Conservation (phyloP, 2,888 invertebrate species). For the Cylindroiulus punctatus region DNA sequence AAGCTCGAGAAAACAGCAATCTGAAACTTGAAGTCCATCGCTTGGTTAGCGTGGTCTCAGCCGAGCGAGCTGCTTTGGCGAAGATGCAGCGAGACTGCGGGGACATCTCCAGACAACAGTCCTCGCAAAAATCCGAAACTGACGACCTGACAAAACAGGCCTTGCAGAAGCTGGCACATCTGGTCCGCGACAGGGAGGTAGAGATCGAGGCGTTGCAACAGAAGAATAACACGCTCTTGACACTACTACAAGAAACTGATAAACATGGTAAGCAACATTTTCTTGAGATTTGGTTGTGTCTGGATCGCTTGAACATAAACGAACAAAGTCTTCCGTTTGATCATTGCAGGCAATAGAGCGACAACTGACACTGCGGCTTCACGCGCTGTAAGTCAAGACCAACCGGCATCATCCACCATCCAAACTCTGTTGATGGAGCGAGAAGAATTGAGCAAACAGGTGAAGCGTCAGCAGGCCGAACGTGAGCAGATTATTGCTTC, state of each 20-base stretch:
- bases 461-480: slow-evolving; percentile 72
- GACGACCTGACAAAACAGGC: slow-evolving; percentile 66
- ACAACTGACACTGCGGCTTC: slow-evolving; percentile 30
- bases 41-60: slow-evolving; percentile 65
- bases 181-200: slow-evolving; percentile 67
- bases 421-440: slow-evolving; percentile 62
- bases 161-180: slow-evolving; percentile 65
- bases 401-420: slow-evolving; percentile 57
- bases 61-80: slow-evolving; percentile 64
- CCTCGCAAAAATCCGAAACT: slow-evolving; percentile 43
- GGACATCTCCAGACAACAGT: slow-evolving; percentile 57
- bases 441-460: slow-evolving; percentile 72
- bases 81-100: slow-evolving; percentile 64
- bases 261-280: not conserved
- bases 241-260: slow-evolving; percentile 63
- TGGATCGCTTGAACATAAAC: not conserved
- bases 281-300: not conserved
- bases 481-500: slow-evolving; percentile 66
- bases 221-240: slow-evolving; percentile 65
- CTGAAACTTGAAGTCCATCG: slow-evolving; percentile 65
- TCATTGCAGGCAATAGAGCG: slow-evolving; percentile 24
- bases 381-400: slow-evolving; percentile 56
- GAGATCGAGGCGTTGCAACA: slow-evolving; percentile 67
- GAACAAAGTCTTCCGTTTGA: not conserved
- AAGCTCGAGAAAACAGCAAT: slow-evolving; percentile 65